A percentile compares a stretch with the other conserved stretches of the same genome.
These are phyloP conservation scores for Chaetura pelagica DNA, from an alignment of 2,113 vertebrate genomes.

Conservation along the genomic window DNA sequence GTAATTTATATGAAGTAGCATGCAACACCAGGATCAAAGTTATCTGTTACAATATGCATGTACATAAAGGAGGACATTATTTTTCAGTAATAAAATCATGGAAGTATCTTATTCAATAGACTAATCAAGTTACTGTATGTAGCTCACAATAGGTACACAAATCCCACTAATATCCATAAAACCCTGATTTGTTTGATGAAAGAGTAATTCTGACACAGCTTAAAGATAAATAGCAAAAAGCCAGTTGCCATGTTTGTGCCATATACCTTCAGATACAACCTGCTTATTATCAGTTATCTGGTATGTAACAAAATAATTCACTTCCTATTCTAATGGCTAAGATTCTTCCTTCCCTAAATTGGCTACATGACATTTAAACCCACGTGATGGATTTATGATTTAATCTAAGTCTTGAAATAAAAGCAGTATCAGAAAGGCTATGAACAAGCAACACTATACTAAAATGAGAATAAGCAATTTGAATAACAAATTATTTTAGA, in stretches of 20 bases:
- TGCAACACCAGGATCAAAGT: neutral
- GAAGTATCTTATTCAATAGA: neutral
- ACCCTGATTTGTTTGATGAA: neutral
- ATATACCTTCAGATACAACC: neutral
- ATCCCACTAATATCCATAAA: neutral
- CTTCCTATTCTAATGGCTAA: neutral
- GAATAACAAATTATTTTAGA: neutral
- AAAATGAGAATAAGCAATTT: neutral
- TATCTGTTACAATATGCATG: neutral
- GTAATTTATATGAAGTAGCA: neutral
- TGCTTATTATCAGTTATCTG: neutral
- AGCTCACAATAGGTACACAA: neutral
- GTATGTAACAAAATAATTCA: neutral
- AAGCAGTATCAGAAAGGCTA: neutral
- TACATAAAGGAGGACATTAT: neutral
- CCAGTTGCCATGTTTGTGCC: neutral
- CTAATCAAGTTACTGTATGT: neutral
- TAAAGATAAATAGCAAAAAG: neutral
- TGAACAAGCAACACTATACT: neutral
- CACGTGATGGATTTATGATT: neutral
- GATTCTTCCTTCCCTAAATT: neutral
- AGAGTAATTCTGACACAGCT: neutral
- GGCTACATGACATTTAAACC: neutral
- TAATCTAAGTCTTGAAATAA: neutral
- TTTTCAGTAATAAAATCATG: neutral